Evolutionary conservation across 1,140 invertebrate species (phyloP).

Genomic region (Aphidius ervi): DNA sequence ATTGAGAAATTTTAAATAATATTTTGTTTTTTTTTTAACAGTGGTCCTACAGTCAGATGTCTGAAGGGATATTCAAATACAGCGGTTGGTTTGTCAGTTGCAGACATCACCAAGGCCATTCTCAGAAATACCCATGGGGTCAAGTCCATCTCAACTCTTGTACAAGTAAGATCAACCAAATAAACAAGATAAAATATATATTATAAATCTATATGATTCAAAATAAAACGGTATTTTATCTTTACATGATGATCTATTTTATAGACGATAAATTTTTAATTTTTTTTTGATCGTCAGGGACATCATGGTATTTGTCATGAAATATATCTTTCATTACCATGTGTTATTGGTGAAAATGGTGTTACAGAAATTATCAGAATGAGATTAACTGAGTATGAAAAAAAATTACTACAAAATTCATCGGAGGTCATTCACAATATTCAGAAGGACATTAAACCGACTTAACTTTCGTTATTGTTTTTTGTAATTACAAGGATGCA

Average conservation of each 20-base stretch:
- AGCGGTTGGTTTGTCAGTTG: constrained; percentile 54
- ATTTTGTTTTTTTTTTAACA: constrained; percentile 29
- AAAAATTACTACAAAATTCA: constrained; percentile 50
- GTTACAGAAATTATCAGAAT: constrained; percentile 56
- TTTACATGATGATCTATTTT: background rate
- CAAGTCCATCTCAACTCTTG: constrained; percentile 56
- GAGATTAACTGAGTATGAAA: constrained; percentile 55
- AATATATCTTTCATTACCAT: constrained; percentile 59
- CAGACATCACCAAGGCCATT: constrained; percentile 52
- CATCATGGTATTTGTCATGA: constrained; percentile 58
- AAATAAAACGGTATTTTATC: constrained; percentile 4
- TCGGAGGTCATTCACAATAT: constrained; percentile 47
- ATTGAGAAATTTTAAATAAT: constrained; percentile 9
- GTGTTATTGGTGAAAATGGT: constrained; percentile 55
- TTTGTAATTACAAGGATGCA: no score
- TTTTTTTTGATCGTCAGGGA: constrained; percentile 43
- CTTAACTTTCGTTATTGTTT: constrained; percentile 7
- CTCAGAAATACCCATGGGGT: constrained; percentile 54
- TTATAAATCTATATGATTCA: background rate
- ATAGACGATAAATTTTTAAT: background rate
- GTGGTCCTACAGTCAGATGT: constrained; percentile 53
- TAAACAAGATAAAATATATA: background rate
- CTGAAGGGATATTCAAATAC: constrained; percentile 58
- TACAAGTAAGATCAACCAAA: constrained; percentile 46
- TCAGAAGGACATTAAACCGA: constrained; percentile 39